A percentile compares a stretch with the other conserved stretches of the same genome.
Conservation (phyloP, 2,888 invertebrate species). For the Epirrita christyi region DNA sequence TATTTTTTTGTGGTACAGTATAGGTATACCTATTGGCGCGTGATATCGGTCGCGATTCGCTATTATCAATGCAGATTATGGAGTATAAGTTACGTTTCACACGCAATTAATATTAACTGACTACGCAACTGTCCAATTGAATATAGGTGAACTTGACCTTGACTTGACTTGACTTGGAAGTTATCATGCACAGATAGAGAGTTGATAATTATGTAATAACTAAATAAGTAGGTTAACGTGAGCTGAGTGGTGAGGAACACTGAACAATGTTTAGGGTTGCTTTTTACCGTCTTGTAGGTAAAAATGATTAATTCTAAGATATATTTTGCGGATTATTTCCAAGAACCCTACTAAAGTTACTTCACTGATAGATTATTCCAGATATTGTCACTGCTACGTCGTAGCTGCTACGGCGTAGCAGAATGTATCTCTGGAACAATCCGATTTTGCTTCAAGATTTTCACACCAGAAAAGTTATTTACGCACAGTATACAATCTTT, state of each 20-base stretch:
- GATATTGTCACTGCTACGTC: no score
- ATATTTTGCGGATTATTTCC: no score
- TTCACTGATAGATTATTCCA: no score
- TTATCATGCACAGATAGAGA: conserved; percentile 9
- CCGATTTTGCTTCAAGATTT: no score
- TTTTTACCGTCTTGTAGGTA: background rate
- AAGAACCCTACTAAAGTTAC: no score
- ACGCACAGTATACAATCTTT: no score
- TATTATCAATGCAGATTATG: conserved; percentile 7
- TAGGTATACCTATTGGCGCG: background rate
- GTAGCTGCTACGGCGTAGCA: no score
- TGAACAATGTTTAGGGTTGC: conserved; percentile 27
- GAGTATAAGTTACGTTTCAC: conserved; percentile 4
- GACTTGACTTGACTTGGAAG: no score
- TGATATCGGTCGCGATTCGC: background rate
- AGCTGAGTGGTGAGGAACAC: conserved; percentile 2
- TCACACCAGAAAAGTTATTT: no score
- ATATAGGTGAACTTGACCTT: conserved; percentile 11
- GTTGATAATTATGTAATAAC: background rate
- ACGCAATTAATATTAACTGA: conserved; percentile 23
- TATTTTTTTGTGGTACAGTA: no score
- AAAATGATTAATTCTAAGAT: no score
- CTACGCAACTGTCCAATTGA: conserved; percentile 12
- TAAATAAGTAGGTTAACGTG: conserved; percentile 10
- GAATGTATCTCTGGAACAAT: no score